Conservation (phyloP, 1,140 invertebrate species). For the Tetraneura akinire region DNA sequence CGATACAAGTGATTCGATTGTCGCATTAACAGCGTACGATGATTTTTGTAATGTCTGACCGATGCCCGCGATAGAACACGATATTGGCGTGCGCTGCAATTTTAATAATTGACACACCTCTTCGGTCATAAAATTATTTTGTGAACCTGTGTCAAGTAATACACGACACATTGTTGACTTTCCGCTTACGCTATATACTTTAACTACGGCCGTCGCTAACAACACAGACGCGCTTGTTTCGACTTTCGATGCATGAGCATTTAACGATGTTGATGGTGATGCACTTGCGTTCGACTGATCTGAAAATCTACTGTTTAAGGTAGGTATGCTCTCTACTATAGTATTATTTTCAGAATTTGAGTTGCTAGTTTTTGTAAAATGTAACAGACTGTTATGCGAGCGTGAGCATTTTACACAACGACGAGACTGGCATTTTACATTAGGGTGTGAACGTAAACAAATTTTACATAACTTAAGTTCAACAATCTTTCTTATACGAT, state of each 20-base stretch:
- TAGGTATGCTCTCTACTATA: background rate
- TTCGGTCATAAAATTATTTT: constrained; percentile 11
- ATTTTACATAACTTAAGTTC: constrained; percentile 7
- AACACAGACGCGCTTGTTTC: background rate
- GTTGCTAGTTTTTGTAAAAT: background rate
- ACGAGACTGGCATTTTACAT: background rate
- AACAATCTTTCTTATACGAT: background rate
- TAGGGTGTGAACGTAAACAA: background rate
- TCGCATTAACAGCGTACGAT: background rate
- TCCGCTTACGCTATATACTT: background rate
- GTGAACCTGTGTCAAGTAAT: constrained; percentile 12
- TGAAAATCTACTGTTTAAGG: background rate
- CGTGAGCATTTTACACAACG: background rate
- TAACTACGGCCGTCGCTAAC: background rate
- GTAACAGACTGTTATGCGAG: background rate
- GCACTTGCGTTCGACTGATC: background rate
- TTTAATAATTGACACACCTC: constrained; percentile 10
- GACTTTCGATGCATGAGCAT: background rate
- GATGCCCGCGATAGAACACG: background rate
- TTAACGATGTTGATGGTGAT: background rate
- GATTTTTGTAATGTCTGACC: background rate
- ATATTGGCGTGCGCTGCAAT: background rate
- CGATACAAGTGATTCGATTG: background rate
- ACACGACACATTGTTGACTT: background rate
- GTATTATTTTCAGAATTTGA: background rate